These are phyloP conservation scores for Malthinus flaveolus DNA, from an alignment of 2,888 invertebrate genomes.

Conservation along the genomic window DNA sequence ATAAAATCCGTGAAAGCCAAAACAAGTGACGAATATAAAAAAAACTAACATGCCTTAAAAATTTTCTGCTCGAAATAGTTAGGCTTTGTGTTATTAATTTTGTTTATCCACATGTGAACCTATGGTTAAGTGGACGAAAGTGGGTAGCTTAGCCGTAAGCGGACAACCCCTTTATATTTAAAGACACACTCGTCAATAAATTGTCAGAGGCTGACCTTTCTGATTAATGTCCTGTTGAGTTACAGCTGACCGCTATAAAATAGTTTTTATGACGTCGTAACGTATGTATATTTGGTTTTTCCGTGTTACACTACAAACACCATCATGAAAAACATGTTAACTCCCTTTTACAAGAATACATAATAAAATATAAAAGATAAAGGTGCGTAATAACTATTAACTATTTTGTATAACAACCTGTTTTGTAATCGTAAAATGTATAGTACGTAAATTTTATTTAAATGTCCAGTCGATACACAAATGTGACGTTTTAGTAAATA, in stretches of 20 bases:
- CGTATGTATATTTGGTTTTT: conserved; percentile 42
- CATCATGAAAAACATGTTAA: conserved; percentile 19
- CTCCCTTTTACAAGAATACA: conserved; percentile 8
- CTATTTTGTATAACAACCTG: not conserved
- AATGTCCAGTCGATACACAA: not conserved
- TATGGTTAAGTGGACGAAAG: conserved; percentile 26
- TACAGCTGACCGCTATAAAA: conserved; percentile 50
- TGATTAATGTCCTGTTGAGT: conserved; percentile 50
- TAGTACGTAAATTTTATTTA: not conserved
- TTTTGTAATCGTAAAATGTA: not conserved
- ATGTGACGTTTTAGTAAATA: not conserved
- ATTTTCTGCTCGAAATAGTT: conserved; percentile 18
- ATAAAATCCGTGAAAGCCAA: conserved; percentile 12
- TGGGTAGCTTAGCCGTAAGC: conserved; percentile 26
- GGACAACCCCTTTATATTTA: conserved; percentile 31
- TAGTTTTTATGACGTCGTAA: conserved; percentile 46
- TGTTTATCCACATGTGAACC: conserved; percentile 26
- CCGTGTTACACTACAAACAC: conserved; percentile 17
- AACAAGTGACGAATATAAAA: conserved; percentile 14
- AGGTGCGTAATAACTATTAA: too few species aligned
- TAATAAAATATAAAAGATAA: conserved; percentile 14
- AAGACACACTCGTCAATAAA: conserved; percentile 33
- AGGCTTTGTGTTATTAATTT: conserved; percentile 23
- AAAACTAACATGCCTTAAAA: conserved; percentile 14
- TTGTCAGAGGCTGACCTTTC: conserved; percentile 41